A percentile compares a stretch with the other conserved stretches of the same genome.
These are phyloP conservation scores for Dioctria linearis DNA, from an alignment of 2,888 invertebrate genomes.

Conservation along the genomic window DNA sequence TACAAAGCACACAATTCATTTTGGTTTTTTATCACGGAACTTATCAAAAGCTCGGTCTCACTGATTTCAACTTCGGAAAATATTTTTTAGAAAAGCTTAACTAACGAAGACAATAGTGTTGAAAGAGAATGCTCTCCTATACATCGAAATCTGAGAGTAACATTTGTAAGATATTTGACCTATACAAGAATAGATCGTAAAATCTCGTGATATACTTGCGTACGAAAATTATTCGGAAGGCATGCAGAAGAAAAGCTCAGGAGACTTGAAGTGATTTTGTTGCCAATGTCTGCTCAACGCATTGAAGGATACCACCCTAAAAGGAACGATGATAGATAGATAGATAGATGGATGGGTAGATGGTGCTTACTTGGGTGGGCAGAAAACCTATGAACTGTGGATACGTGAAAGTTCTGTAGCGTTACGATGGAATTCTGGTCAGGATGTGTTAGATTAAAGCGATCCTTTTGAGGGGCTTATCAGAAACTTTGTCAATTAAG, in stretches of 20 bases:
- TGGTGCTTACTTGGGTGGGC: background rate
- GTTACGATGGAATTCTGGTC: slow-evolving; percentile 22
- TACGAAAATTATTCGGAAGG: slow-evolving; percentile 7
- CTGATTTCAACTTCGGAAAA: slow-evolving; percentile 30
- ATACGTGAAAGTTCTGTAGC: slow-evolving; percentile 30
- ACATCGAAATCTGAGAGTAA: background rate
- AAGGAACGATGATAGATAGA: slow-evolving; percentile 8
- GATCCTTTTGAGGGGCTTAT: slow-evolving; percentile 37
- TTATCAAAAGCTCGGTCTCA: slow-evolving; percentile 14
- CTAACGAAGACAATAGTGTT: slow-evolving; percentile 13
- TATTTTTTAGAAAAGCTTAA: slow-evolving; percentile 34
- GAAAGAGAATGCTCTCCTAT: slow-evolving; percentile 15
- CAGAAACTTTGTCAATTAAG: slow-evolving; percentile 44
- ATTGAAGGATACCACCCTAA: background rate
- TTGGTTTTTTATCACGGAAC: slow-evolving; percentile 30
- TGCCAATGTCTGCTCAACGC: slow-evolving; percentile 46
- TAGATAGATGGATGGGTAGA: background rate
- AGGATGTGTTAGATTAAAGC: slow-evolving; percentile 30
- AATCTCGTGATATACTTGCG: background rate
- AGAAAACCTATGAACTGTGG: slow-evolving; percentile 13
- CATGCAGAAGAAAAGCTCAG: slow-evolving; percentile 33
- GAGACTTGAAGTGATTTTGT: slow-evolving; percentile 45
- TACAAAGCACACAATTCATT: slow-evolving; percentile 43
- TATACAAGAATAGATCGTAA: background rate
- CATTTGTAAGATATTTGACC: background rate